Evolutionary conservation across 2,113 vertebrate genomes (phyloP).

Genomic region (Cochlearius cochlearius): DNA sequence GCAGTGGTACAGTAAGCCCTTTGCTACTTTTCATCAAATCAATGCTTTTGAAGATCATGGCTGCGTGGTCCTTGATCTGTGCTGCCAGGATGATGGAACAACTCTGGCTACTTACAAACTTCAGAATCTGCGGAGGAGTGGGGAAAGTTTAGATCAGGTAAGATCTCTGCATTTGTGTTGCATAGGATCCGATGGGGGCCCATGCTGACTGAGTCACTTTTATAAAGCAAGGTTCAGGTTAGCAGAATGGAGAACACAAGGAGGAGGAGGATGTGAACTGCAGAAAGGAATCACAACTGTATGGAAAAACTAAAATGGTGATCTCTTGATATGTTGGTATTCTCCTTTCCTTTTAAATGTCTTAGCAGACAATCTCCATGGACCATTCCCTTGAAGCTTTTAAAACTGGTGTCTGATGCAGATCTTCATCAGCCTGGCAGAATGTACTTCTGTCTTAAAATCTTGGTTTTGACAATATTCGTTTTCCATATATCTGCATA

Average conservation of each 20-base stretch:
- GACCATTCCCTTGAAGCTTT: background rate
- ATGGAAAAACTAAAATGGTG: background rate
- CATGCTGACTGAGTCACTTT: background rate
- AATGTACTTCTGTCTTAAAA: background rate
- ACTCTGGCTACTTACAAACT: conserved; percentile 75
- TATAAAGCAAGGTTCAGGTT: background rate
- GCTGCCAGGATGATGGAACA: conserved; percentile 81
- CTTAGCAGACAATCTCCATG: background rate
- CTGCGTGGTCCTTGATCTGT: conserved; percentile 86
- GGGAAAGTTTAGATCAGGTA: conserved; percentile 86
- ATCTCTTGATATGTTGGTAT: background rate
- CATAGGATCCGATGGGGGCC: background rate
- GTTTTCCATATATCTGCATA: background rate
- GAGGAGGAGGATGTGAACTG: background rate
- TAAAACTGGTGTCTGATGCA: background rate
- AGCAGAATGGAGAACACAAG: background rate
- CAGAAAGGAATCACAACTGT: rapidly evolving
- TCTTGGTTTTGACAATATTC: background rate
- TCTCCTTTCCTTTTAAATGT: background rate
- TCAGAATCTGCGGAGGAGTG: conserved; percentile 85
- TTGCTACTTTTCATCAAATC: conserved; percentile 88
- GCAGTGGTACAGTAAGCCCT: conserved; percentile 73
- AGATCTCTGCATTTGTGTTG: background rate
- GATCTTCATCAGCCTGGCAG: background rate
- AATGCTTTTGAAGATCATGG: conserved; percentile 87